A percentile compares a stretch with the other conserved stretches of the same genome.
Evolutionary conservation across 1,140 invertebrate genomes (phyloP).

Genomic region (Aleiodes sp.): DNA sequence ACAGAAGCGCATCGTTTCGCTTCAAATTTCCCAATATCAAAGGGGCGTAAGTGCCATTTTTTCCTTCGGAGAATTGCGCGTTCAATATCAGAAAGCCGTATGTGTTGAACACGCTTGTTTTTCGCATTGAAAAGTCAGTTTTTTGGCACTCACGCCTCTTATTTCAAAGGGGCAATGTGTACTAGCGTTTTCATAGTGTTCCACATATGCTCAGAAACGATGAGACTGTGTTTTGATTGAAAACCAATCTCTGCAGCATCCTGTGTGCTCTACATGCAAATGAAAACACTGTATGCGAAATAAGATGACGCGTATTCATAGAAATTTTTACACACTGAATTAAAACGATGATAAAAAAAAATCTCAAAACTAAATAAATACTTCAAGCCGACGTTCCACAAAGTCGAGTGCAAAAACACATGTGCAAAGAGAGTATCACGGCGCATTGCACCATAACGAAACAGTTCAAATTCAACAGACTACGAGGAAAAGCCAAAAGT

Average conservation of each 20-base stretch:
- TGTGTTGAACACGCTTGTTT: background rate
- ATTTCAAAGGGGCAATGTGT: too few relatives aligned
- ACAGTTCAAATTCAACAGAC: constrained; percentile 21
- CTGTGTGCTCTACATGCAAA: constrained; percentile 11
- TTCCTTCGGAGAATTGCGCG: background rate
- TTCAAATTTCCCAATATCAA: too few relatives aligned
- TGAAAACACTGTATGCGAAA: constrained; percentile 13
- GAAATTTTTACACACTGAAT: constrained; percentile 2
- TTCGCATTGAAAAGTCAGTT: too few relatives aligned
- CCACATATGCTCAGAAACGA: too few relatives aligned
- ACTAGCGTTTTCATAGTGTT: too few relatives aligned
- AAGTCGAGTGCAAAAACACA: constrained; percentile 19
- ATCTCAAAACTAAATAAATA: constrained; percentile 13
- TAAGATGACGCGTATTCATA: constrained; percentile 12
- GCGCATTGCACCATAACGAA: constrained; percentile 8
- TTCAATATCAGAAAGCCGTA: background rate
- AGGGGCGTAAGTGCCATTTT: too few relatives aligned
- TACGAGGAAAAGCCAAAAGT: constrained; percentile 21
- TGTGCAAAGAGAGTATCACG: constrained; percentile 15
- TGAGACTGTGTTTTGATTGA: background rate
- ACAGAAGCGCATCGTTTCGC: too few relatives aligned
- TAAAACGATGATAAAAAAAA: background rate
- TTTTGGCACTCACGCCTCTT: too few relatives aligned
- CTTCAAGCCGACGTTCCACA: constrained; percentile 7
- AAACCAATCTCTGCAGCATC: background rate